Evolutionary conservation across 2,113 vertebrate species (phyloP).

Genomic region (Tenrec ecaudatus): DNA sequence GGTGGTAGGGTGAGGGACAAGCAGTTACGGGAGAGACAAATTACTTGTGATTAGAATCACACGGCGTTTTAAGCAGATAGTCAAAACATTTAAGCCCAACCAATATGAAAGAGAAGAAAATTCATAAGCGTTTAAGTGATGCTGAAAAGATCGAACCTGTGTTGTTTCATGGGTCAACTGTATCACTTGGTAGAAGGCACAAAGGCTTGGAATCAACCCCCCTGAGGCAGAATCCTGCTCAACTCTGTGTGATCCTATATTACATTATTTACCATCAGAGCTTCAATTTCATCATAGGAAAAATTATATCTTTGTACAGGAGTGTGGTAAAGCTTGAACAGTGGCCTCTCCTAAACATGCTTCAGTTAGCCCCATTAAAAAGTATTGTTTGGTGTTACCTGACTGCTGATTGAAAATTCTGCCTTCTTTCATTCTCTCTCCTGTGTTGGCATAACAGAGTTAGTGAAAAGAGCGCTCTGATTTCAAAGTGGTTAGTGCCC

Average conservation of each 20-base stretch:
- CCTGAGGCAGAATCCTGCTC: neutral
- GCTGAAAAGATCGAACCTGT: too few relatives aligned
- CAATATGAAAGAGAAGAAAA: too few relatives aligned
- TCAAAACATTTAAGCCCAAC: too few relatives aligned
- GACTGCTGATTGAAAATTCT: conserved; percentile 20
- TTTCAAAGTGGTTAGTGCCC: neutral
- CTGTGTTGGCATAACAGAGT: conserved; percentile 10
- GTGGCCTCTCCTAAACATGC: neutral
- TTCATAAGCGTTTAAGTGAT: too few relatives aligned
- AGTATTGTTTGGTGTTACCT: neutral
- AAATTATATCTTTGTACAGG: conserved; percentile 3
- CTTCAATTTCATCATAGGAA: neutral
- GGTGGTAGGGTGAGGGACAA: too few relatives aligned
- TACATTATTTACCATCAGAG: neutral
- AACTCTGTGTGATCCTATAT: neutral
- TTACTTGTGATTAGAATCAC: too few relatives aligned
- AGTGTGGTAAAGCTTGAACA: neutral
- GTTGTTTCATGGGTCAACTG: too few relatives aligned
- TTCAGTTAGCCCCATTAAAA: neutral
- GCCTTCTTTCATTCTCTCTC: neutral
- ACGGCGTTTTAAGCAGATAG: too few relatives aligned
- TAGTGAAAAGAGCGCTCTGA: neutral
- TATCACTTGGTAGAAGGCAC: neutral
- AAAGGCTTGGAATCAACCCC: neutral
- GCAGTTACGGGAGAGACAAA: too few relatives aligned